Evolutionary conservation across 2,888 invertebrate species (phyloP).

Genomic region (Nysson spinosus): DNA sequence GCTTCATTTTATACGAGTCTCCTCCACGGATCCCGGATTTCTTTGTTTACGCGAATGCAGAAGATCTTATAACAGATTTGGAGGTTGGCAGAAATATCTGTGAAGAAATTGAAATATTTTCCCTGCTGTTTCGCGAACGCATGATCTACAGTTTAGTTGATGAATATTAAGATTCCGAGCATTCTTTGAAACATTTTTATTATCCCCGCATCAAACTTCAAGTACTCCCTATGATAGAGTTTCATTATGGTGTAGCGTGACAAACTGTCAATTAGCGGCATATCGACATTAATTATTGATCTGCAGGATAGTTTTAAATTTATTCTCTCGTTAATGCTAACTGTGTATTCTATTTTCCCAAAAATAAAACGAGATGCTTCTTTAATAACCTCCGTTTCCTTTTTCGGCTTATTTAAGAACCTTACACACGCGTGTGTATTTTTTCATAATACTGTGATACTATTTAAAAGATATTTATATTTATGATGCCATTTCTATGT

Average conservation of each 20-base stretch:
- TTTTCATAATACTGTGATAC: background rate
- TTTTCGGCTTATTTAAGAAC: conserved; percentile 14
- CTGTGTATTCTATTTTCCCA: conserved; percentile 3
- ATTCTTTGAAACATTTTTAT: conserved; percentile 1
- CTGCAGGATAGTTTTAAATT: background rate
- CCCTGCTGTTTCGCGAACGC: background rate
- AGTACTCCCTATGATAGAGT: conserved; percentile 7
- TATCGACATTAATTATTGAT: conserved; percentile 12
- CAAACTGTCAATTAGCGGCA: conserved; percentile 42
- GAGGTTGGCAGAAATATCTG: conserved; percentile 41
- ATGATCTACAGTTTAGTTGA: background rate
- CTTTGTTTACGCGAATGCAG: conserved; percentile 41
- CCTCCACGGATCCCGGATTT: conserved; percentile 4
- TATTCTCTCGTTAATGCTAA: background rate
- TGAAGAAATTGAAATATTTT: conserved; percentile 5
- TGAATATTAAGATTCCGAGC: background rate
- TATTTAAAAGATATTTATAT: background rate
- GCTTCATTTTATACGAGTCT: conserved; percentile 1
- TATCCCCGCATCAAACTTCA: background rate
- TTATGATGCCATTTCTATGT: background rate
- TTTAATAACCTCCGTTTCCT: conserved; percentile 33
- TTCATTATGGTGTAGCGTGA: conserved; percentile 12
- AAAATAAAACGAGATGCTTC: conserved; percentile 15
- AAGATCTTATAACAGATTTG: conserved; percentile 21
- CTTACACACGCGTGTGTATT: background rate